These are phyloP conservation scores for Epinephelus lanceolatus DNA, from an alignment of 2,113 vertebrate genomes.

Conservation along the genomic window DNA sequence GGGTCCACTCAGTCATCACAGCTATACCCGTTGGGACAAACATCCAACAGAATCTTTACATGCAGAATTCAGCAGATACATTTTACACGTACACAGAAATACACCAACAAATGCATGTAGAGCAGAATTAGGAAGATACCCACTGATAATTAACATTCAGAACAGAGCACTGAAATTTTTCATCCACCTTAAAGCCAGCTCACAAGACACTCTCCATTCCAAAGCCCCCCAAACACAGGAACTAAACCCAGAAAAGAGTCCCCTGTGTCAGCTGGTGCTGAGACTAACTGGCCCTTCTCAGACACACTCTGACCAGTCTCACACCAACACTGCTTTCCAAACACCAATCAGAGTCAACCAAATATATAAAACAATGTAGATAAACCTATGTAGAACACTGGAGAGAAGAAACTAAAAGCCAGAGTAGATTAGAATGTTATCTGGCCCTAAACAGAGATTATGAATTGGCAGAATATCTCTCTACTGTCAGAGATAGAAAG, in stretches of 20 bases:
- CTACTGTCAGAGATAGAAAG: too few relatives aligned
- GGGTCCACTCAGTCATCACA: background rate
- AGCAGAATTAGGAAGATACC: background rate
- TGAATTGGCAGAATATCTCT: too few relatives aligned
- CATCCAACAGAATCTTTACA: background rate
- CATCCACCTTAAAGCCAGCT: background rate
- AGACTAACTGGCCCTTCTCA: background rate
- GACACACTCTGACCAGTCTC: background rate
- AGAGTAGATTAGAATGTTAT: too few relatives aligned
- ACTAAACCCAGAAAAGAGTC: background rate
- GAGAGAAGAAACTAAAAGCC: too few relatives aligned
- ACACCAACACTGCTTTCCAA: background rate
- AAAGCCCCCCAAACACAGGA: background rate
- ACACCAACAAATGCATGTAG: background rate
- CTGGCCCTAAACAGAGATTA: too few relatives aligned
- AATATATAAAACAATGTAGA: too few relatives aligned
- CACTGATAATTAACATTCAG: background rate
- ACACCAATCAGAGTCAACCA: background rate
- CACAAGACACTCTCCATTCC: background rate
- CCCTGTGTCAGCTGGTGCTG: background rate
- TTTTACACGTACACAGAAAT: background rate
- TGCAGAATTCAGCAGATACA: background rate
- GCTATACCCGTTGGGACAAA: too few relatives aligned
- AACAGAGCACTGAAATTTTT: background rate
- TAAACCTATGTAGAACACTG: too few relatives aligned